Conservation (phyloP, 1,140 invertebrate genomes). For the Melanaphis sacchari region DNA sequence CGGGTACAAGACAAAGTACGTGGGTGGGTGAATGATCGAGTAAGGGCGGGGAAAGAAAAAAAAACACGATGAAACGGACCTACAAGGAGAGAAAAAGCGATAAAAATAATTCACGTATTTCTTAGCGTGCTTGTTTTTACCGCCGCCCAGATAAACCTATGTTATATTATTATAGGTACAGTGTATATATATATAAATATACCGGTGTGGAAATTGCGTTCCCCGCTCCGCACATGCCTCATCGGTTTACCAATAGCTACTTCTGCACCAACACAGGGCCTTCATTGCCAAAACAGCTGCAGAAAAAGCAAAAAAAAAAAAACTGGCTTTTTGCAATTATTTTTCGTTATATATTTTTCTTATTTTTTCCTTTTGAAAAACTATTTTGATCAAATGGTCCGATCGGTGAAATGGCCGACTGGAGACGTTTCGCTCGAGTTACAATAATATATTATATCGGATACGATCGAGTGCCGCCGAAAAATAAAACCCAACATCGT, state of each 20-base stretch:
- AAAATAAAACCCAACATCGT: constrained; percentile 10
- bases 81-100: constrained; percentile 46
- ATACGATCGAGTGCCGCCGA: background rate
- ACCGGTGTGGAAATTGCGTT: constrained; percentile 40
- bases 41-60: background rate
- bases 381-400: constrained; percentile 53
- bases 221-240: background rate
- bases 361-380: background rate
- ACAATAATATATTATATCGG: constrained; percentile 20
- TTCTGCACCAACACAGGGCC: background rate
- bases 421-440: constrained; percentile 40
- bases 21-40: background rate
- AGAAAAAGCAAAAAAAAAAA: constrained; percentile 1
- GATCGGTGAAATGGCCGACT: constrained; percentile 24
- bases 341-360: constrained; percentile 27
- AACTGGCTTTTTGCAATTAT: constrained; percentile 53
- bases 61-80: constrained; percentile 27
- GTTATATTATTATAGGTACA: constrained; percentile 13
- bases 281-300: background rate
- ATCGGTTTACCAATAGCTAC: background rate
- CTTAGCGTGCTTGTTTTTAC: constrained; percentile 53
- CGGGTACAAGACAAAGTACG: background rate
- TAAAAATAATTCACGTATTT: constrained; percentile 58
- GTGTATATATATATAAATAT: background rate
- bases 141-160: constrained; percentile 46